These are phyloP conservation scores for Myopa tessellatipennis DNA, from an alignment of 2,888 invertebrate genomes.

Conservation along the genomic window DNA sequence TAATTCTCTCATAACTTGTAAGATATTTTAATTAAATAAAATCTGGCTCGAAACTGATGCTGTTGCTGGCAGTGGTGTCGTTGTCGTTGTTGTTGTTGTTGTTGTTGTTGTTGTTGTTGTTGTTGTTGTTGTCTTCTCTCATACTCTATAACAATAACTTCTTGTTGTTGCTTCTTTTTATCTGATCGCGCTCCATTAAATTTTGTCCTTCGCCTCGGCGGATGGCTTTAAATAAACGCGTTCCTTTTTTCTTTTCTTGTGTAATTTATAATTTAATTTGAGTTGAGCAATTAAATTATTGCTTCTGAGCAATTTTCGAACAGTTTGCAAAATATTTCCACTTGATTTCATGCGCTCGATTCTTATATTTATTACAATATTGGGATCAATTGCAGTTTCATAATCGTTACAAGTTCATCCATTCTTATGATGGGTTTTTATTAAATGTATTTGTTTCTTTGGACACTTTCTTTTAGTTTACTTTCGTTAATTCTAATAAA, in stretches of 20 bases:
- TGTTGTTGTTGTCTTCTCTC: not conserved
- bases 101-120: not conserved
- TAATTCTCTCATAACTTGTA: conserved; percentile 50
- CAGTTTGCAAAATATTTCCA: not conserved
- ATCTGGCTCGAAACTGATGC: conserved; percentile 1
- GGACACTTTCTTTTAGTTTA: no score
- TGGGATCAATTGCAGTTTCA: no score
- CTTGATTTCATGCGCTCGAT: not conserved
- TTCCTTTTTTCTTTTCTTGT: not conserved
- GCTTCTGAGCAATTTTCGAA: not conserved
- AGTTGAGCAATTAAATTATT: not conserved
- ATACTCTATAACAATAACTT: not conserved
- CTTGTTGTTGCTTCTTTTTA: conserved; percentile 2
- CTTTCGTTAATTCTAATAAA: no score
- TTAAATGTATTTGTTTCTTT: no score
- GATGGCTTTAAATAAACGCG: not conserved
- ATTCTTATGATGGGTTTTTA: no score
- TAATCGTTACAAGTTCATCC: no score
- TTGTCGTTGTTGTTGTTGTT: not conserved
- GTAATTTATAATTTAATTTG: conserved; percentile 8
- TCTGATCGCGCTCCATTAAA: conserved; percentile 9
- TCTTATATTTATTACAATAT: no score
- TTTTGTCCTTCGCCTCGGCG: conserved; percentile 3
- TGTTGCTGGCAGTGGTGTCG: not conserved
- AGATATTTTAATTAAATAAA: conserved; percentile 63